Percentiles rank a stretch among this genome's conserved stretches.
Conservation (phyloP, 2,888 invertebrate genomes). For the Julus scanicus region DNA sequence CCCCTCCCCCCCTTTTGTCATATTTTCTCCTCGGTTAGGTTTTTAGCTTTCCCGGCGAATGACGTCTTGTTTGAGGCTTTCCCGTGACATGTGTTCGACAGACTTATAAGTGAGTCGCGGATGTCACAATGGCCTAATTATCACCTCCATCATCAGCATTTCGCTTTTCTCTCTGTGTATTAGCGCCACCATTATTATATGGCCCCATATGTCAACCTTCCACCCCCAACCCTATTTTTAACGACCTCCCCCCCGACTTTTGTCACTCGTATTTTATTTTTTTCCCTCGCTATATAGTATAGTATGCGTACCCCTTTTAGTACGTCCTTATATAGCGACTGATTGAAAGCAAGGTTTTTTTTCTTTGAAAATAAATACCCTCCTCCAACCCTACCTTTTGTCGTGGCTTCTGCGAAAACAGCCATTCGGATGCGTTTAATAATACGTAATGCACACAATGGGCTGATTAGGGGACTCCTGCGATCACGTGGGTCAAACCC, state of each 20-base stretch:
- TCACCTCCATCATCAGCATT: slow-evolving; percentile 43
- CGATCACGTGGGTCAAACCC: not conserved
- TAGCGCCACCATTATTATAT: not conserved
- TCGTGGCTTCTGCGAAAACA: slow-evolving; percentile 9
- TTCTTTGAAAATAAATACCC: not conserved
- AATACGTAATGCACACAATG: slow-evolving; percentile 20
- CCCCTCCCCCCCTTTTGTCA: not conserved
- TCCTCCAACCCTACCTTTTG: not conserved
- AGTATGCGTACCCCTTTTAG: not conserved
- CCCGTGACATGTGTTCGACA: slow-evolving; percentile 41
- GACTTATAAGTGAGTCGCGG: slow-evolving; percentile 10
- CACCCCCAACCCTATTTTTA: not conserved
- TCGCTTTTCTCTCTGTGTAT: not conserved
- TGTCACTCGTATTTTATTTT: not conserved
- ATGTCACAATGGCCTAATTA: slow-evolving; percentile 47
- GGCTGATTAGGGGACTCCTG: slow-evolving; percentile 28
- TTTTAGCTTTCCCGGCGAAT: not conserved
- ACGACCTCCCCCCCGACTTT: not conserved
- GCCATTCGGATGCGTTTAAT: not conserved
- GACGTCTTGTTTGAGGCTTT: slow-evolving; percentile 43
- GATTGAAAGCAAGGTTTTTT: not conserved
- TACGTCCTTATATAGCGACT: not conserved
- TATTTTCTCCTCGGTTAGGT: slow-evolving; percentile 17
- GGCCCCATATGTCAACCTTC: not conserved
- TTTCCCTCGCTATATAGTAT: not conserved